A percentile compares a stretch with the other conserved stretches of the same genome.
These are phyloP conservation scores for Melanotaenia maccullochi DNA, from an alignment of 2,797 vertebrate species.

Conservation along the genomic window DNA sequence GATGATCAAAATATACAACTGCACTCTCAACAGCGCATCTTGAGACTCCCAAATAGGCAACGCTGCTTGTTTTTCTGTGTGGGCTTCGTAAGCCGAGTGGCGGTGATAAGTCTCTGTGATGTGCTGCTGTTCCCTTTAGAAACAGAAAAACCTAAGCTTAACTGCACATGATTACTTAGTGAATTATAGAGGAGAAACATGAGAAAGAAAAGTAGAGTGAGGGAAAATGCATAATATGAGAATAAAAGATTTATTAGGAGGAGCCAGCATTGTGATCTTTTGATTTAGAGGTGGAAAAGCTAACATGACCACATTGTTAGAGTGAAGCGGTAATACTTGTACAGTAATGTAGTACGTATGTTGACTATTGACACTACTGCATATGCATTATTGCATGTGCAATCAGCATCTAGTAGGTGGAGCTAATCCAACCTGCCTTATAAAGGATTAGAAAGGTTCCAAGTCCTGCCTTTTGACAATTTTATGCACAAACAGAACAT, in stretches of 20 bases:
- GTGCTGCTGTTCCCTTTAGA: neutral
- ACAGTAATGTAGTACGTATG: neutral
- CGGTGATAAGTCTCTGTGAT: slow-evolving; percentile 20
- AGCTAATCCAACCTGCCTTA: too few relatives aligned
- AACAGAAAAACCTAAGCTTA: neutral
- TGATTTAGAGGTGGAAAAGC: neutral
- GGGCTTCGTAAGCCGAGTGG: slow-evolving; percentile 29
- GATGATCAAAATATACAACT: slow-evolving; percentile 40
- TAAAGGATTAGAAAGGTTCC: too few relatives aligned
- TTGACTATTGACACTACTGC: too few relatives aligned
- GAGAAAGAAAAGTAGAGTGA: neutral
- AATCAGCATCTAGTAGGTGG: too few relatives aligned
- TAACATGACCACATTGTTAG: neutral
- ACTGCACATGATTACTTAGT: slow-evolving; percentile 1
- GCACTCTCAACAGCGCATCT: slow-evolving; percentile 15
- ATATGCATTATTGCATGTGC: too few relatives aligned
- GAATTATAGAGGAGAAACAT: slow-evolving; percentile 5
- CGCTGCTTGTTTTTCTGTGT: slow-evolving; percentile 45
- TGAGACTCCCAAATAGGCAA: slow-evolving; percentile 80
- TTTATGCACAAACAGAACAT: neutral
- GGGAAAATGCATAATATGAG: neutral
- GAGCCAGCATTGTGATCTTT: neutral
- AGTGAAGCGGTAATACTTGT: neutral
- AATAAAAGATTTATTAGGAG: neutral
- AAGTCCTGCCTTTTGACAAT: neutral